Evolutionary conservation across 2,113 vertebrate species (phyloP).

Genomic region (Heliornis fulica): DNA sequence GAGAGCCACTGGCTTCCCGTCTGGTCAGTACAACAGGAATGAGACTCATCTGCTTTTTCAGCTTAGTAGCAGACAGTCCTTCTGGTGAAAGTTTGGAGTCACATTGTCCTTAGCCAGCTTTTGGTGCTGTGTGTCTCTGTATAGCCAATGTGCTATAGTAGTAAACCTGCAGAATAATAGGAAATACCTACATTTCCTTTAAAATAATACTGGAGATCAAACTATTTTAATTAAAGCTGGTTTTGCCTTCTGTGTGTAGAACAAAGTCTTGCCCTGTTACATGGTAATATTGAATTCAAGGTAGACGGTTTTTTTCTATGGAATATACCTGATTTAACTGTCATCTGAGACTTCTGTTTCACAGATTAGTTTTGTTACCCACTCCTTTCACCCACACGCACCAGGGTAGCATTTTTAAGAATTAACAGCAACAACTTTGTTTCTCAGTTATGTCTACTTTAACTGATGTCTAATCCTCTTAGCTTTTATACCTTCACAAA

Average conservation of each 20-base stretch:
- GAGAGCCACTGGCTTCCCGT: background rate
- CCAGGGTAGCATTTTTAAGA: slow-evolving; percentile 38
- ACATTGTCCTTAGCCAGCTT: background rate
- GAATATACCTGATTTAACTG: background rate
- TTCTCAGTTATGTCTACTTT: slow-evolving; percentile 57
- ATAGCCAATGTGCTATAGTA: background rate
- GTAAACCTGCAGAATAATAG: background rate
- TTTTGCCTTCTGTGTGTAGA: background rate
- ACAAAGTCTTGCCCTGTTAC: background rate
- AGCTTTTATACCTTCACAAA: slow-evolving; percentile 70
- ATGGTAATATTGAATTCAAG: background rate
- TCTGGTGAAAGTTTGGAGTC: background rate
- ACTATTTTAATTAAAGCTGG: background rate
- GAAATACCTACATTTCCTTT: background rate
- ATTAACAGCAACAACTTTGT: slow-evolving; percentile 62
- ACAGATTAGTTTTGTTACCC: background rate
- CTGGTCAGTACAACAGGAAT: background rate
- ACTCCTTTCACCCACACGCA: background rate
- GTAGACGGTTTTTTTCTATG: background rate
- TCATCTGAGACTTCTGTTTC: slow-evolving; percentile 13
- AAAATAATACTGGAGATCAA: background rate
- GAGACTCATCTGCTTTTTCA: background rate
- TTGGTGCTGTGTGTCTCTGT: background rate
- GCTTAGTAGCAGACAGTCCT: background rate
- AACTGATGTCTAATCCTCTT: slow-evolving; percentile 77